phyloP scores from a whole-genome alignment of 2,888 invertebrate species.

The Metopia argyrocephala region DNA sequence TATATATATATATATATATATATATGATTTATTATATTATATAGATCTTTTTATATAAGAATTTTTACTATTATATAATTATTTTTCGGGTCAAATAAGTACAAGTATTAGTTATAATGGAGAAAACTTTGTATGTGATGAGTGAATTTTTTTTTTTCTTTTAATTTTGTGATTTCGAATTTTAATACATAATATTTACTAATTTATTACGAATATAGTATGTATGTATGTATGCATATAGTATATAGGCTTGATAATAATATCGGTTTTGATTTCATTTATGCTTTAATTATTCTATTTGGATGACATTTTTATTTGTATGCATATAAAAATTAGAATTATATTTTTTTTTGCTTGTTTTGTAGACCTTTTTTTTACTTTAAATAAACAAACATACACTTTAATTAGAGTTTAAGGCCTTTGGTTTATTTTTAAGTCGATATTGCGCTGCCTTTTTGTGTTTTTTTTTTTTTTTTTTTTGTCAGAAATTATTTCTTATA shows the following conservation, averaged over 20 bases:
- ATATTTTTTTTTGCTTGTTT: background rate
- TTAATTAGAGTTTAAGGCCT: background rate
- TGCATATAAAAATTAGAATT: slow-evolving; percentile 2
- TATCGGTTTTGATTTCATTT: background rate
- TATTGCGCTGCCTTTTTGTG: too few species aligned
- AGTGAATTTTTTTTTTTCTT: background rate
- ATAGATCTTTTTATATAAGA: background rate
- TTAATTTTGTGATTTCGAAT: slow-evolving; percentile 14
- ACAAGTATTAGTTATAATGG: background rate
- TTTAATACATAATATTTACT: background rate
- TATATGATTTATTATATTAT: slow-evolving; percentile 11
- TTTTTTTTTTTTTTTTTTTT: slow-evolving; percentile 35
- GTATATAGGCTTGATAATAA: background rate
- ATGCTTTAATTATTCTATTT: slow-evolving; percentile 10
- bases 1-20: slow-evolving; percentile 27
- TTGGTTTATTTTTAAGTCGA: too few species aligned
- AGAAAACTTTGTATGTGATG: background rate
- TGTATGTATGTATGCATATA: background rate
- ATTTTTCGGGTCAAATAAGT: background rate
- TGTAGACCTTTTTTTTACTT: background rate
- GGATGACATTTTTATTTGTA: background rate
- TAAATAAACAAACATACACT: too few species aligned
- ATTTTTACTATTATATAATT: background rate
- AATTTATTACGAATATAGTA: background rate
- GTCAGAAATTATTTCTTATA: slow-evolving; percentile 20